Conservation (phyloP, 2,888 invertebrate species). For the Chironomus tentans region DNA sequence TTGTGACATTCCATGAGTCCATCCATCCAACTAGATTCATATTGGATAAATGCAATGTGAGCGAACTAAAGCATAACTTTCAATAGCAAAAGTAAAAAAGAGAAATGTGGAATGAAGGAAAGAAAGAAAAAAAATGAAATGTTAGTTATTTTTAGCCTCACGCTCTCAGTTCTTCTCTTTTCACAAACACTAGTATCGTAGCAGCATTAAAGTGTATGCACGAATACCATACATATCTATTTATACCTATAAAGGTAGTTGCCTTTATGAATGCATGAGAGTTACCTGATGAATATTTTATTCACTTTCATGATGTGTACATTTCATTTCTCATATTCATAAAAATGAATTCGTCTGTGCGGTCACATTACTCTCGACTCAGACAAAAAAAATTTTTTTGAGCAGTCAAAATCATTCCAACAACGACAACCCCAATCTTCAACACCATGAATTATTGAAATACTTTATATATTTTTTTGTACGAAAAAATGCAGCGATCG, state of each 20-base stretch:
- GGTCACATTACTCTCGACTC: too few relatives aligned
- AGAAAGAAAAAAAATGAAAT: not conserved
- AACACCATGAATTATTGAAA: constrained; percentile 8
- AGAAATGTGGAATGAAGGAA: not conserved
- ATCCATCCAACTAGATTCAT: not conserved
- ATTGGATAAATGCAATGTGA: not conserved
- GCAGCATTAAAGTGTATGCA: not conserved
- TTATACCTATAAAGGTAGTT: not conserved
- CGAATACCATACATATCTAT: too few relatives aligned
- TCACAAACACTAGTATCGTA: not conserved
- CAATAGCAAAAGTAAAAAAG: not conserved
- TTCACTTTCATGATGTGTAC: too few relatives aligned
- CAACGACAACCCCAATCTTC: not conserved
- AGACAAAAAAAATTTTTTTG: too few relatives aligned
- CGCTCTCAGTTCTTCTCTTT: not conserved
- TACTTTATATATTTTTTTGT: constrained; percentile 1
- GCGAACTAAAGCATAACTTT: not conserved
- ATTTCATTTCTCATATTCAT: too few relatives aligned
- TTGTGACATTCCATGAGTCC: too few relatives aligned
- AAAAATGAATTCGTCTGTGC: too few relatives aligned
- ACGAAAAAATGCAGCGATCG: constrained; percentile 21
- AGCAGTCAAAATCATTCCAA: too few relatives aligned
- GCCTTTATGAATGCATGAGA: not conserved
- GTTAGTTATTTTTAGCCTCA: not conserved
- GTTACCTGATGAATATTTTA: not conserved